These are phyloP conservation scores for Neolamprologus hecqui DNA, from an alignment of 2,113 vertebrate species.

Conservation along the genomic window DNA sequence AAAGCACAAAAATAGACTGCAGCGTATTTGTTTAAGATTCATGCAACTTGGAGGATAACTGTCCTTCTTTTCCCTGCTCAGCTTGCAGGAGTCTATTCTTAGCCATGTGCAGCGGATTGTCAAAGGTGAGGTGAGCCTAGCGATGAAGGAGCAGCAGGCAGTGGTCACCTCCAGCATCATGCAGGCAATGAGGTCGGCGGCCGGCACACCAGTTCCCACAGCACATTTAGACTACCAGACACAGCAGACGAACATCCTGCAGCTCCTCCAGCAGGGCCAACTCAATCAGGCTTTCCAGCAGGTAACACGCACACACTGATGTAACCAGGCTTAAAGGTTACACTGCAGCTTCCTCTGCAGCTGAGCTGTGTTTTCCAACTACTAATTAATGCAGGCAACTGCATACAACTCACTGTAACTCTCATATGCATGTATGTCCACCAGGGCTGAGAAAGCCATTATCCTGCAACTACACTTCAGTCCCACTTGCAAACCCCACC, in stretches of 20 bases:
- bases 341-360: background rate
- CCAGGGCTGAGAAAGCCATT: background rate
- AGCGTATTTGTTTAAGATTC: background rate
- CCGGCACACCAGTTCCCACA: conserved; percentile 87
- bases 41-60: background rate
- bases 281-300: conserved; percentile 99
- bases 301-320: conserved; percentile 61
- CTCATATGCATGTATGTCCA: background rate
- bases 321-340: background rate
- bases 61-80: conserved; percentile 41
- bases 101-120: conserved; percentile 92
- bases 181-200: conserved; percentile 95
- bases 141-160: conserved; percentile 96
- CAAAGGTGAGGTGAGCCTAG: conserved; percentile 91
- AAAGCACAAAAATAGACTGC: background rate
- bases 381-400: background rate
- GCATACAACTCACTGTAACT: background rate
- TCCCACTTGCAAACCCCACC: background rate
- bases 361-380: background rate
- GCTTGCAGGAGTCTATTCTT: conserved; percentile 93
- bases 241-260: conserved; percentile 90
- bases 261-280: conserved; percentile 93
- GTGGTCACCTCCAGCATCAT: conserved; percentile 96
- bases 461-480: background rate
- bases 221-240: conserved; percentile 91